Evolutionary conservation across 2,797 vertebrate genomes (phyloP), one percentile per base, ranked within the genome.

Genomic region (Mallotus villosus): DNA sequence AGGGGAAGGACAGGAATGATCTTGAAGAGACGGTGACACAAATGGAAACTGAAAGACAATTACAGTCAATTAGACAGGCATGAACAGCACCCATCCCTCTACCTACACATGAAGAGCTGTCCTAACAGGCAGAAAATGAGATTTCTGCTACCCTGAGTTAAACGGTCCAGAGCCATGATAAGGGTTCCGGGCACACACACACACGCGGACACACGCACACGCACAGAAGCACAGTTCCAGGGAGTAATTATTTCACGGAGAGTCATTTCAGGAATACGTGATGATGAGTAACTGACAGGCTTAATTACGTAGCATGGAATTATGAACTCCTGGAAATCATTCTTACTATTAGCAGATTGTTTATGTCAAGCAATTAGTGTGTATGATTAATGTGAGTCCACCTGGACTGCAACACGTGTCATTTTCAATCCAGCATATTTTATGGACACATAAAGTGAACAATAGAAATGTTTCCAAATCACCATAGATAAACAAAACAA

Each of bases 71-170:
- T 96, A 96, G 93, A 93, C 90, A 92, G 91, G 94, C 94, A 92
- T 93, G 93, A 93, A 72, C 82, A 90, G 89, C 92, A 90, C 92
- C 93, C 90, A 89, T 93, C 76, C 66, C 78, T 71, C 85, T 87
- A 91, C 90, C 91, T 90, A 87, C 91, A 92, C 90, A 86, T 86
- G 84, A 87, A 94, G 92, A 93, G 91, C 90, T 87, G 91, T 91
- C 86, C 88, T 95, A 96, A 96, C 94, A 95, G 92, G 95, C 95
- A 97, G 94, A 97, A 97, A 97, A 97, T 96, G 93, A 96, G 94
- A 96, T 96, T 96, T 96, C 94, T 94, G 94, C 93, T 90, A 89
- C 91, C 91, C 91, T 90, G 93, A 90, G 94, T 67, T 72, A n/a
- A 73, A 76, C 73, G 80, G 73, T 78, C 77, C 37, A 51, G 72